Evolutionary conservation across 2,888 invertebrate genomes (phyloP).

Genomic region (Cheilosia soror): DNA sequence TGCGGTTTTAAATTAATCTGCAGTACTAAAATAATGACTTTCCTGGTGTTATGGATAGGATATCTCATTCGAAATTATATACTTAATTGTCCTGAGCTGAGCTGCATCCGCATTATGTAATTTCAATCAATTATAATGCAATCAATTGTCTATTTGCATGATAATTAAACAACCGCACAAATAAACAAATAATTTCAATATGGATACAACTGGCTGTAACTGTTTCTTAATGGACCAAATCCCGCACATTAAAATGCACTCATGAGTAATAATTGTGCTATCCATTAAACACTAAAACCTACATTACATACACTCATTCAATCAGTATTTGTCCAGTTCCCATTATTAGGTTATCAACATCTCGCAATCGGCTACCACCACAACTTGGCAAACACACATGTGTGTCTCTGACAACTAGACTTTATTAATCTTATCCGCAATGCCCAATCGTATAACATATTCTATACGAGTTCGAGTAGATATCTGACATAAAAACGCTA

Average conservation of each 20-base stretch:
- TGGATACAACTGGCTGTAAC: constrained; percentile 21
- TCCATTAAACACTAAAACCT: constrained; percentile 7
- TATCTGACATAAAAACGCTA: constrained; percentile 52
- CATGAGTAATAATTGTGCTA: constrained; percentile 19
- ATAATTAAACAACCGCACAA: neutral
- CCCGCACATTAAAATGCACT: constrained; percentile 20
- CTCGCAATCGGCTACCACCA: neutral
- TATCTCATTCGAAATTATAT: constrained; percentile 6
- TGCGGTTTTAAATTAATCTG: neutral
- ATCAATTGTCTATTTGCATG: constrained; percentile 35
- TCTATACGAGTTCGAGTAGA: constrained; percentile 23
- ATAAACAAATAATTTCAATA: constrained; percentile 38
- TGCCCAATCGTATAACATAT: constrained; percentile 58
- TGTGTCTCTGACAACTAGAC: constrained; percentile 53
- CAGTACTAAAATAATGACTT: constrained; percentile 1
- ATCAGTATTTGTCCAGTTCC: constrained; percentile 25
- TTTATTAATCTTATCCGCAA: constrained; percentile 72
- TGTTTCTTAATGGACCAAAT: constrained; percentile 39
- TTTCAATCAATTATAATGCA: constrained; percentile 37
- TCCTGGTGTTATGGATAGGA: neutral
- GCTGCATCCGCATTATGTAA: neutral
- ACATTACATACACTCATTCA: constrained; percentile 10
- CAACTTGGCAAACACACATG: constrained; percentile 26
- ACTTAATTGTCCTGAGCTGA: constrained; percentile 38
- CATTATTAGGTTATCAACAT: constrained; percentile 42